Evolutionary conservation across 1,140 invertebrate genomes (phyloP).

Genomic region (Lerema accius): DNA sequence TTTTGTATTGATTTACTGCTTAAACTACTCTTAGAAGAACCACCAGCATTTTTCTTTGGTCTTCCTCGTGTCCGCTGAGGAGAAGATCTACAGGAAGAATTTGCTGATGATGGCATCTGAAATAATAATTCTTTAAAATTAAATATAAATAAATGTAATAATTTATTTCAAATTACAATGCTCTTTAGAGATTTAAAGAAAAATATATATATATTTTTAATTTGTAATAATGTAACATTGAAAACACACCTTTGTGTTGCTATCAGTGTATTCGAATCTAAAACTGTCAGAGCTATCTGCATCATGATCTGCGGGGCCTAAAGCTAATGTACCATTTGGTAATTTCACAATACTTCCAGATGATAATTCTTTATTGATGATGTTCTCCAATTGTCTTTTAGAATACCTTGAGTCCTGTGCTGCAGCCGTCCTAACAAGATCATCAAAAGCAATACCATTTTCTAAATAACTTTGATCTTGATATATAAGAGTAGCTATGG

Average conservation of each 20-base stretch:
- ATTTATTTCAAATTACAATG: too few relatives aligned
- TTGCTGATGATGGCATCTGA: slow-evolving; percentile 79
- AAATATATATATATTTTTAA: neutral
- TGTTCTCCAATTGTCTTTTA: slow-evolving; percentile 85
- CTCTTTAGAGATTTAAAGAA: too few relatives aligned
- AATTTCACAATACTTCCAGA: slow-evolving; percentile 86
- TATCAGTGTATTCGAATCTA: slow-evolving; percentile 75
- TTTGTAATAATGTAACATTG: neutral
- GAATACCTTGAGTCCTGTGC: slow-evolving; percentile 86
- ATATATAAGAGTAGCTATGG: slow-evolving; percentile 87
- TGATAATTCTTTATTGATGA: slow-evolving; percentile 86
- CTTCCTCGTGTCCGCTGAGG: slow-evolving; percentile 73
- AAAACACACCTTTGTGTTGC: slow-evolving; percentile 69
- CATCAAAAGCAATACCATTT: slow-evolving; percentile 86
- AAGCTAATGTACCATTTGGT: slow-evolving; percentile 86
- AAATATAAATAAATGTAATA: neutral
- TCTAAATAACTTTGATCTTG: slow-evolving; percentile 88
- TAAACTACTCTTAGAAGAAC: slow-evolving; percentile 61
- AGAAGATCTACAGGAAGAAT: slow-evolving; percentile 78
- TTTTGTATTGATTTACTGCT: slow-evolving; percentile 65
- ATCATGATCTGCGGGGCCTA: slow-evolving; percentile 83
- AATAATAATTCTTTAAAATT: slow-evolving; percentile 35
- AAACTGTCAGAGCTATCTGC: slow-evolving; percentile 75
- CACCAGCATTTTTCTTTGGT: slow-evolving; percentile 65
- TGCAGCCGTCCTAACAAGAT: slow-evolving; percentile 85